Percentiles rank a stretch among this genome's conserved stretches.
These are phyloP conservation scores for Scaptomyza flava DNA, from an alignment of 2,888 invertebrate genomes.

Conservation along the genomic window DNA sequence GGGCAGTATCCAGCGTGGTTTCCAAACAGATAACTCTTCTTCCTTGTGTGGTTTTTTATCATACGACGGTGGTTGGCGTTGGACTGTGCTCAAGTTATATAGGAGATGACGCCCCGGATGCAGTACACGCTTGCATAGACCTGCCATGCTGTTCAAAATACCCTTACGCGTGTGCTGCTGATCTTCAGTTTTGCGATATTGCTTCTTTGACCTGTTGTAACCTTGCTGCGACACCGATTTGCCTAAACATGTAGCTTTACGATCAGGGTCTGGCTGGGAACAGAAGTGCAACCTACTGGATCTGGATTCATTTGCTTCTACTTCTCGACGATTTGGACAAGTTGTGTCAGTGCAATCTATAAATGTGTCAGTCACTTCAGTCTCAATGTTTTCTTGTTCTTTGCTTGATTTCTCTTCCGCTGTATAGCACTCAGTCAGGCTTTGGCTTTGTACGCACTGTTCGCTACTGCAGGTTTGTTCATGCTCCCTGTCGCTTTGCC, in stretches of 20 bases:
- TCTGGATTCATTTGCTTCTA: neutral
- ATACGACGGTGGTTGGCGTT: neutral
- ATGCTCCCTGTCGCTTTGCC: neutral
- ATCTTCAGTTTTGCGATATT: no score
- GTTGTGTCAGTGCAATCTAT: neutral
- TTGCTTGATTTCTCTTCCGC: neutral
- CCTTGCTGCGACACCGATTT: neutral
- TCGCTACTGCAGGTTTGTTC: neutral
- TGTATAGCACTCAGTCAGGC: neutral
- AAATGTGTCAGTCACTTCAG: neutral
- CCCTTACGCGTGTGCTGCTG: neutral
- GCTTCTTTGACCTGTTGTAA: neutral
- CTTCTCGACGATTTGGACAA: neutral
- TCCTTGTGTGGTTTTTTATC: neutral
- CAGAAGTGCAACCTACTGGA: neutral
- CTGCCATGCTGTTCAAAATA: conserved; percentile 27
- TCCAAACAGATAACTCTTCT: neutral
- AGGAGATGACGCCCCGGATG: conserved; percentile 53
- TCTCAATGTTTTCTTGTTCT: neutral
- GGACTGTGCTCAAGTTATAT: conserved; percentile 37
- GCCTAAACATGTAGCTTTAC: neutral
- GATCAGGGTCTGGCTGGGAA: neutral
- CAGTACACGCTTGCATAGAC: conserved; percentile 41
- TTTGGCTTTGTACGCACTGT: neutral
- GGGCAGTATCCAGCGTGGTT: neutral